phyloP scores from a whole-genome alignment of 2,113 vertebrate species.

The Hydrolagus affinis region DNA sequence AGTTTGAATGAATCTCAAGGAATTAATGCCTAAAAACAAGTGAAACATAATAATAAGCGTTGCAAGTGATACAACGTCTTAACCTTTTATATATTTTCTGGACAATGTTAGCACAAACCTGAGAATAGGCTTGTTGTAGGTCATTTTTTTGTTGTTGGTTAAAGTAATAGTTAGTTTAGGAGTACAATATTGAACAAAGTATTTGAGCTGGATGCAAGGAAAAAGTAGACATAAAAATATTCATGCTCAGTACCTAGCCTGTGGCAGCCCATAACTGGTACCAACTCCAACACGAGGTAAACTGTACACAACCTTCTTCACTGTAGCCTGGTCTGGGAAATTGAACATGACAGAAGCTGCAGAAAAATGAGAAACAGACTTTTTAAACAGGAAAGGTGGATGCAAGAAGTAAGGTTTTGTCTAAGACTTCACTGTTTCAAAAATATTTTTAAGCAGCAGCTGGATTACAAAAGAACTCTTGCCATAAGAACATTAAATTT shows the following conservation, averaged over 20 bases:
- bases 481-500: constrained; percentile 6
- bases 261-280: constrained; percentile 95
- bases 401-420: neutral
- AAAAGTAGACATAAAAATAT: neutral
- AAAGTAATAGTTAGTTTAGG: neutral
- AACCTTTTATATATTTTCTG: too few relatives aligned
- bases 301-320: constrained; percentile 91
- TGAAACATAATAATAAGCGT: too few relatives aligned
- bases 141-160: neutral
- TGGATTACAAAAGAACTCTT: neutral
- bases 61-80: too few relatives aligned
- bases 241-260: constrained; percentile 73
- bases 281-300: constrained; percentile 93
- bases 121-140: neutral
- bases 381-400: constrained; percentile 28
- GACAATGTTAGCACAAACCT: too few relatives aligned
- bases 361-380: constrained; percentile 40
- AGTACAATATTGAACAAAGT: neutral
- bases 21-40: too few relatives aligned
- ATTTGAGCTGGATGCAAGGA: neutral
- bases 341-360: constrained; percentile 96
- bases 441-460: neutral
- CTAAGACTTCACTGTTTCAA: neutral
- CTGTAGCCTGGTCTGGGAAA: constrained; percentile 93
- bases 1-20: too few relatives aligned